Evolutionary conservation across 2,888 invertebrate species (phyloP), one percentile per base, ranked within the genome.

Genomic region (Timema cristinae): DNA sequence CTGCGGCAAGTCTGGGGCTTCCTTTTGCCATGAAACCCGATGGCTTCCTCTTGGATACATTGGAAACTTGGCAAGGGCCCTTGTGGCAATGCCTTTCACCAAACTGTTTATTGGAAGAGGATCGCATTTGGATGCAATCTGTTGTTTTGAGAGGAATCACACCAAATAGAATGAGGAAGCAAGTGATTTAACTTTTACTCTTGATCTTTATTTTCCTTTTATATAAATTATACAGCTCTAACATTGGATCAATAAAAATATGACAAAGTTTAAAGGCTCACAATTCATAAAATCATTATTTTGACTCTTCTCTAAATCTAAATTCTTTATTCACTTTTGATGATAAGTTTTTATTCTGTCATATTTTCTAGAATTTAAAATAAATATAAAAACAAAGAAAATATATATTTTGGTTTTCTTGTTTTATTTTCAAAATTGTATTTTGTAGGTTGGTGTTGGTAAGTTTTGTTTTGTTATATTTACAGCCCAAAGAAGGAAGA

Each of bases 71-170:
- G 79, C 88, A 88, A 70, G 90, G 87, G 72, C 86, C 87, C 15
- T 80, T 91, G 67, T 88, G 88, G 79, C 86, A 89, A 73, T 87
- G 89, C 75, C 83, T 94, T n/a, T 91, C 93, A 66, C 94, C 94
- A 0, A 88, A 86, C 79, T 91, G 91, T 81, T 74, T 78, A 47
- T 69, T 77, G 13, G 85, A 87, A 73, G 86, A 91, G 77, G 87
- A 77, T 66, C 59, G 77, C 70, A 79, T 82, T 63, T 78, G 78
- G 72, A 87, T 91, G 80, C 94, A 94, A 79, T 85, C 90, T 47
- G 83, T 93, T 52, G 88, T 89, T 15, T 83, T 93, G 0, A 86
- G 94, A 77, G 95, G 95, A 51, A 86, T 95, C 72, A 85, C 89
- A n/a, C 86, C 89, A 77, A 83, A 81, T n/a, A 86, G 88, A 75